Conservation (phyloP, 2,888 invertebrate species). For the Drosophila demipolita region DNA sequence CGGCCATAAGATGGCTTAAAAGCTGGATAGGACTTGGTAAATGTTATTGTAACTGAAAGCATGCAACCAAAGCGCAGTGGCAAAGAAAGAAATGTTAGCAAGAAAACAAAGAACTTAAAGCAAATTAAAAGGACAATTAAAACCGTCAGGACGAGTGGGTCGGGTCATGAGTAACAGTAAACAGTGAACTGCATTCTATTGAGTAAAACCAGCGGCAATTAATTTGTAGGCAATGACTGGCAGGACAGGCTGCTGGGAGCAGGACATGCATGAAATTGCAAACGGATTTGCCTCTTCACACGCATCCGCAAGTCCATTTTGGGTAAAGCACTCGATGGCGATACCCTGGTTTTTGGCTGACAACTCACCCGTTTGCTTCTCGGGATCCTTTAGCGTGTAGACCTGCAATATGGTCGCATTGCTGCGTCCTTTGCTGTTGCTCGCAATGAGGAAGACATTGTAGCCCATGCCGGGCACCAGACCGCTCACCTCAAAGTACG, state of each 20-base stretch:
- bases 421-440: constrained; percentile 90
- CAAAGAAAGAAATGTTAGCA: constrained; percentile 39
- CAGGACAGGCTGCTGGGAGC: not conserved
- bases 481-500: constrained; percentile 89
- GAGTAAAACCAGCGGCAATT: constrained; percentile 60
- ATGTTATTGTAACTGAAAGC: constrained; percentile 83
- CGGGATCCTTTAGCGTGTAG: constrained; percentile 90
- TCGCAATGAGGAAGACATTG: constrained; percentile 89
- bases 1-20: constrained; percentile 49
- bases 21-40: constrained; percentile 71
- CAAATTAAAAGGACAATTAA: constrained; percentile 72
- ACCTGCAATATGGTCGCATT: constrained; percentile 88
- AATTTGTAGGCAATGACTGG: constrained; percentile 62
- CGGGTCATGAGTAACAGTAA: constrained; percentile 38
- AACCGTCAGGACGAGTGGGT: constrained; percentile 41
- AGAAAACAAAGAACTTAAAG: constrained; percentile 54
- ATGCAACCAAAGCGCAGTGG: constrained; percentile 54
- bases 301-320: constrained; percentile 33
- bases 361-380: constrained; percentile 89
- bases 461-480: constrained; percentile 89
- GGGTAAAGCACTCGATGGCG: not conserved
- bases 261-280: constrained; percentile 76
- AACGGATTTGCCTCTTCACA: constrained; percentile 36
- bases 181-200: constrained; percentile 22
- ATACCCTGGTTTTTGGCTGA: constrained; percentile 10